Conservation (phyloP, 2,888 invertebrate genomes). For the Scaptomyza cyrtandrae region DNA sequence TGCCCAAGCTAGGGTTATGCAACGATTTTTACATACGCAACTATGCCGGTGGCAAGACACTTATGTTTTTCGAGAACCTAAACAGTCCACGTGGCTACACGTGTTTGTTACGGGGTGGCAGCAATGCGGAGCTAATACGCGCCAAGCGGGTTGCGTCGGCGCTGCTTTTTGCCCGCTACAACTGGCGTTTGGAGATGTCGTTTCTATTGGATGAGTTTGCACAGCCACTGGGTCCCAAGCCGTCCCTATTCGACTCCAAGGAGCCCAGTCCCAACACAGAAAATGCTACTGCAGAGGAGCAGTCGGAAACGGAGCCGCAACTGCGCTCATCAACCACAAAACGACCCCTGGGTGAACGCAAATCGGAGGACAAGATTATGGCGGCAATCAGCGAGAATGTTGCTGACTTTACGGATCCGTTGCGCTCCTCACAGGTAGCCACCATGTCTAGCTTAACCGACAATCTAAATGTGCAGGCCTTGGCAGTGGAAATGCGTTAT, state of each 20-base stretch:
- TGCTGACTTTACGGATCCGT: slow-evolving; percentile 93
- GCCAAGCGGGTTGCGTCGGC: slow-evolving; percentile 93
- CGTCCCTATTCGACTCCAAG: slow-evolving; percentile 85
- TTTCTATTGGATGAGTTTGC: slow-evolving; percentile 95
- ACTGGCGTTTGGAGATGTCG: slow-evolving; percentile 95
- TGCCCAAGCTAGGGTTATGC: slow-evolving; percentile 93
- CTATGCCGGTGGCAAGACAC: slow-evolving; percentile 90
- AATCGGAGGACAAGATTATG: slow-evolving; percentile 86
- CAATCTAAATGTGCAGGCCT: slow-evolving; percentile 66
- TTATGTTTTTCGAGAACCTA: slow-evolving; percentile 97
- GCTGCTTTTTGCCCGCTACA: slow-evolving; percentile 90
- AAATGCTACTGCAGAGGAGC: slow-evolving; percentile 54
- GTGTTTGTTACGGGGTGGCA: slow-evolving; percentile 94
- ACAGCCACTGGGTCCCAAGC: slow-evolving; percentile 87
- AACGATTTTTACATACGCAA: slow-evolving; percentile 91
- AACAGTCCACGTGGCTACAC: slow-evolving; percentile 93
- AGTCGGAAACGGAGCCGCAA: slow-evolving; percentile 48
- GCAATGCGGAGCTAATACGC: slow-evolving; percentile 89
- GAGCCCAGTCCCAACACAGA: slow-evolving; percentile 82
- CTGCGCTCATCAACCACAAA: slow-evolving; percentile 33
- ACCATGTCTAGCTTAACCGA: slow-evolving; percentile 84
- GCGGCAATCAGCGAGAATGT: slow-evolving; percentile 83
- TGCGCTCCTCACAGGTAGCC: slow-evolving; percentile 86
- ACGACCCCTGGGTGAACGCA: slow-evolving; percentile 72
- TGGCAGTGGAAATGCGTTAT: slow-evolving; percentile 86